These are phyloP conservation scores for Ciconia stormi DNA, from an alignment of 2,113 vertebrate genomes.

Conservation along the genomic window DNA sequence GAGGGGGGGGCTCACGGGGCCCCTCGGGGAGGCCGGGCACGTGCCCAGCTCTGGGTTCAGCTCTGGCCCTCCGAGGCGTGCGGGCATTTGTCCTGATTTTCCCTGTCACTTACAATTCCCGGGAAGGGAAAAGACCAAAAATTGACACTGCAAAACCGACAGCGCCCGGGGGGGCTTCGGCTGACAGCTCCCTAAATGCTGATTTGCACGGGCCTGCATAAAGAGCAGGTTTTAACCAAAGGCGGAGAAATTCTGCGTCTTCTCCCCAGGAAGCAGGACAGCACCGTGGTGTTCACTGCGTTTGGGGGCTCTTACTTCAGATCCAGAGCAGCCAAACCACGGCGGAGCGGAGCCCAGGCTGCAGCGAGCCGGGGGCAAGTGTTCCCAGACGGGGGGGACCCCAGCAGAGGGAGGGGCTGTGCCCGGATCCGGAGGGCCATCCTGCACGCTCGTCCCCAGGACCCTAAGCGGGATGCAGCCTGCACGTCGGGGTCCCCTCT, in stretches of 20 bases:
- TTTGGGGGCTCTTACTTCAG: background rate
- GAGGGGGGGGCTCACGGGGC: background rate
- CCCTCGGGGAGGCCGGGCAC: background rate
- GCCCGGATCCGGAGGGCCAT: rapidly evolving
- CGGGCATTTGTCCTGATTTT: background rate
- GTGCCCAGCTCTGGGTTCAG: background rate
- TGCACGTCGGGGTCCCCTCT: rapidly evolving
- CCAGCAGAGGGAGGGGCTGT: background rate
- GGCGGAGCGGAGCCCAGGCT: background rate
- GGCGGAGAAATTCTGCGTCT: rapidly evolving
- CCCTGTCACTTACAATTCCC: background rate
- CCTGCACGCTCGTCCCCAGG: background rate
- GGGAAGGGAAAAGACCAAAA: background rate
- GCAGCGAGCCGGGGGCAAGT: rapidly evolving
- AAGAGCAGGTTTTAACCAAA: background rate
- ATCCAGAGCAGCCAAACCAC: too few relatives aligned
- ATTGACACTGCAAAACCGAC: background rate
- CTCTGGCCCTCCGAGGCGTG: background rate
- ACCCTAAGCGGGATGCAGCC: background rate
- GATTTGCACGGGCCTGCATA: background rate
- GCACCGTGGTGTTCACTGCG: rapidly evolving
- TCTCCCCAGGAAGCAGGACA: background rate
- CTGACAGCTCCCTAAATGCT: background rate
- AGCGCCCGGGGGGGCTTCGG: background rate
- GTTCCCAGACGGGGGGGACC: background rate